Percentiles rank a stretch among this genome's conserved stretches.
Evolutionary conservation across 2,797 vertebrate species (phyloP).

Genomic region (Jordanella pulchra): DNA sequence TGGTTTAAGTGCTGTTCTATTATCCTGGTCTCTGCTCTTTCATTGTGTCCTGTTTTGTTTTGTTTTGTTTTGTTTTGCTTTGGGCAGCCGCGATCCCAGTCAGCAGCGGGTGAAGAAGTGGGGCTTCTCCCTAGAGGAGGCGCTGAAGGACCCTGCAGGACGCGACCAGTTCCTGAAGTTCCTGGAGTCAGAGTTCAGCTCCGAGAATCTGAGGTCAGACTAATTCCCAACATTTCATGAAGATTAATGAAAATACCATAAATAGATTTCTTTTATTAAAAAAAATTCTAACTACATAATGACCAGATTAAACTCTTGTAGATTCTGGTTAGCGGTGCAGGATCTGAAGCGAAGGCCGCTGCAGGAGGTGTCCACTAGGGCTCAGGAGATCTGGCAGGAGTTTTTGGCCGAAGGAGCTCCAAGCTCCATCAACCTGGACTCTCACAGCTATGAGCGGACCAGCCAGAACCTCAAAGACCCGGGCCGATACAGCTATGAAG

Average conservation of each 20-base stretch:
- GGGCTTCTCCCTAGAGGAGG: slow-evolving; percentile 93
- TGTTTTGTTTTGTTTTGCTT: slow-evolving; percentile 1
- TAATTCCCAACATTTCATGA: not conserved
- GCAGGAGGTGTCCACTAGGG: slow-evolving; percentile 87
- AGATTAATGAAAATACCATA: not conserved
- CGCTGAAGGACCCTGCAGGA: slow-evolving; percentile 90
- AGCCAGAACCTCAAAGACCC: slow-evolving; percentile 96
- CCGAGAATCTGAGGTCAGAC: slow-evolving; percentile 92
- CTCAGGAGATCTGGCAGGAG: slow-evolving; percentile 96
- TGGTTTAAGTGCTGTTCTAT: not conserved
- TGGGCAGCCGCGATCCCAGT: slow-evolving; percentile 88
- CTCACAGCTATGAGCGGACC: slow-evolving; percentile 94
- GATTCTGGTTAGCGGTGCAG: slow-evolving; percentile 96
- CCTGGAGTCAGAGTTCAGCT: slow-evolving; percentile 97
- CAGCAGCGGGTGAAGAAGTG: slow-evolving; percentile 94
- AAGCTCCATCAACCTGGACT: slow-evolving; percentile 96
- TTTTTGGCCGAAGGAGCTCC: slow-evolving; percentile 93
- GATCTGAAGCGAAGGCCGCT: slow-evolving; percentile 91
- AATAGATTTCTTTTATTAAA: not conserved
- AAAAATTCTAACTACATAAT: not conserved
- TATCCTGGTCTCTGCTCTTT: not conserved
- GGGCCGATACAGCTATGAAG: slow-evolving; percentile 93
- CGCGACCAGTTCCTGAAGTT: slow-evolving; percentile 93
- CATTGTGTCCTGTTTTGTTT: not conserved
- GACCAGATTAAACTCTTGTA: slow-evolving; percentile 44